Base-by-base conservation (phyloP, 2,113 vertebrate species). In the Steatornis caripensis region DNA sequence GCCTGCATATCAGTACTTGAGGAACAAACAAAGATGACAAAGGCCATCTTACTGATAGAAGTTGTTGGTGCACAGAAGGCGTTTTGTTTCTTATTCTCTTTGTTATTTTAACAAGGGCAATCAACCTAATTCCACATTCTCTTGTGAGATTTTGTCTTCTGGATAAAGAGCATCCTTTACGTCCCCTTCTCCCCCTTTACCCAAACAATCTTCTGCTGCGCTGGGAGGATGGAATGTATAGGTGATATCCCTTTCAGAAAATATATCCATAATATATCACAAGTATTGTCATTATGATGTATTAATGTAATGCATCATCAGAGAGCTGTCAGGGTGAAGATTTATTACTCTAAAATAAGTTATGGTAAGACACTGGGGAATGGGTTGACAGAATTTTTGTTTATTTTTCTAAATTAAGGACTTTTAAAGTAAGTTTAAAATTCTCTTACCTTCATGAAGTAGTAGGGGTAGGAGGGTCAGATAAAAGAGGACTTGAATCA, bases 251-350 rank as follows among this genome's bases (percentile, higher is more conserved):
- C 85, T 97, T 97, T 97, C 94, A 96, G 95, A 97, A 98, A 94
- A 95, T 97, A 97, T 95, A 96, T 94, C 88, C 72, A 87, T 96
- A 95, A 97, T 97, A 93, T 92, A 97, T 98, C 96, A 87, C 90
- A 89, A 95, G 83, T 90, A 97, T 98, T 98, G 97, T 98, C 98
- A 97, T 97, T 92, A 96, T 97, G 97, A 98, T 97, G 90, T 97
- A 98, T 98, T 98, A 97, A 97, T 81, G 95, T 94, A 97, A 97
- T 97, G 95, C 89, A 97, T 98, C 98, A 97, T 97, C 97, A 97
- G 94, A 97, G 96, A 95, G 79, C 92, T 98, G 97, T 97, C 98
- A 96, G 84, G 68, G 54, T 45, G 77, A 94, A 97, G 97, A 98
- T 98, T 98, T 98, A 98, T 98, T 96, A 84, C 79, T 76, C 74